These are phyloP conservation scores for Onthophagus taurus DNA, from an alignment of 1,140 invertebrate species.

Conservation along the genomic window DNA sequence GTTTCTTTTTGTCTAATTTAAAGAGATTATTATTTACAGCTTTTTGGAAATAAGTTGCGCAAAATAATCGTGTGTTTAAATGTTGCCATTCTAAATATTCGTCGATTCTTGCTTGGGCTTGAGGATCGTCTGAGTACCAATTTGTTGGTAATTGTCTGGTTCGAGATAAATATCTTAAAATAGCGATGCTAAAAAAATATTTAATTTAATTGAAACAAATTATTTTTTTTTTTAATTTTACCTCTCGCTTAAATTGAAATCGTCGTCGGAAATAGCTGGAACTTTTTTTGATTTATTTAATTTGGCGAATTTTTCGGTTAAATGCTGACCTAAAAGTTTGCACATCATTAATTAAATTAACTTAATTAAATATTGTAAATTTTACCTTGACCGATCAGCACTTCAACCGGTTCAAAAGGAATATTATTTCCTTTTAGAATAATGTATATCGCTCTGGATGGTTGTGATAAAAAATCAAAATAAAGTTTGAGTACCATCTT, in stretches of 20 bases:
- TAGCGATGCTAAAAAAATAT: conserved; percentile 56
- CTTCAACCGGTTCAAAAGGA: not conserved
- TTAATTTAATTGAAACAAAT: too few relatives aligned
- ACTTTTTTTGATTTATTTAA: conserved; percentile 69
- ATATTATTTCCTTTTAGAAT: not conserved
- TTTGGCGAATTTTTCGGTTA: conserved; percentile 53
- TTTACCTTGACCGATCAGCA: conserved; percentile 1
- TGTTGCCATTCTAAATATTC: conserved; percentile 88
- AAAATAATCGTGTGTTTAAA: conserved; percentile 54
- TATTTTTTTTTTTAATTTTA: too few relatives aligned
- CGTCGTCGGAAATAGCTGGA: conserved; percentile 69
- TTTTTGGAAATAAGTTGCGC: conserved; percentile 62
- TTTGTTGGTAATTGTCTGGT: conserved; percentile 48
- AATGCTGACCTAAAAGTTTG: conserved; percentile 61
- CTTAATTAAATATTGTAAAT: not conserved
- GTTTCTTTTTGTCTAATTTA: too few relatives aligned
- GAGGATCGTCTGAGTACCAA: conserved; percentile 63
- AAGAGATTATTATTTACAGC: too few relatives aligned
- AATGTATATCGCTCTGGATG: conserved; percentile 1
- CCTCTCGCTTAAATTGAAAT: conserved; percentile 73
- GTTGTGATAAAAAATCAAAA: conserved; percentile 5
- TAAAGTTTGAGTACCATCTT: conserved; percentile 2
- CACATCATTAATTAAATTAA: not conserved
- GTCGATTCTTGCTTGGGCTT: conserved; percentile 61
- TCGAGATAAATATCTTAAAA: conserved; percentile 51